A percentile compares a stretch with the other conserved stretches of the same genome.
phyloP scores from a whole-genome alignment of 2,888 invertebrate genomes.

The Hipparchia sbordonii region DNA sequence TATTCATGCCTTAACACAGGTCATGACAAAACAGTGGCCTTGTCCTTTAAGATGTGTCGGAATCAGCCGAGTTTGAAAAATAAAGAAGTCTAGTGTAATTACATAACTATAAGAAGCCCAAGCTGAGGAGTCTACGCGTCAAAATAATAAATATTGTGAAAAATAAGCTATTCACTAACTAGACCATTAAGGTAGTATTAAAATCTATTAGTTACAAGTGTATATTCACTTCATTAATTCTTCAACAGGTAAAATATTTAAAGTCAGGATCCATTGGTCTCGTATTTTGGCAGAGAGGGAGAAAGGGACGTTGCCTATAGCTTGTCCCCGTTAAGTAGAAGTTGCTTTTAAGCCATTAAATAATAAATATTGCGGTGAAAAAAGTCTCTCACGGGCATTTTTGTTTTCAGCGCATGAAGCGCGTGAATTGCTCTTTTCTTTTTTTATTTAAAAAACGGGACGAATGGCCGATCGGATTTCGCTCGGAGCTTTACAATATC shows the following conservation, averaged over 20 bases:
- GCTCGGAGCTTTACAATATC: constrained; percentile 27
- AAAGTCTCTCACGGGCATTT: neutral
- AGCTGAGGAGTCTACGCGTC: too few relatives aligned
- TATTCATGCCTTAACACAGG: neutral
- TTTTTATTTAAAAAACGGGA: constrained; percentile 33
- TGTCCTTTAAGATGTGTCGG: too few relatives aligned
- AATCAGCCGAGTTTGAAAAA: too few relatives aligned
- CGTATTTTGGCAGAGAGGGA: neutral
- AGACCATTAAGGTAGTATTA: too few relatives aligned
- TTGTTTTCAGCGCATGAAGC: constrained; percentile 36
- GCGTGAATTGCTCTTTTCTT: constrained; percentile 42
- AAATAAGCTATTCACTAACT: too few relatives aligned
- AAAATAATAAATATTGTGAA: too few relatives aligned
- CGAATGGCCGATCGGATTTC: constrained; percentile 42
- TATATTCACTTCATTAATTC: neutral
- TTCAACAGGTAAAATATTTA: neutral
- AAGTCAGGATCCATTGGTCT: neutral
- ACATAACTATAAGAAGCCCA: too few relatives aligned
- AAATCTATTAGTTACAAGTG: too few relatives aligned
- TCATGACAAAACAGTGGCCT: too few relatives aligned
- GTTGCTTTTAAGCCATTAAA: neutral
- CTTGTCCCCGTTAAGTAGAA: neutral
- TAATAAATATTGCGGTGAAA: neutral
- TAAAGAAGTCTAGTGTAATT: too few relatives aligned
- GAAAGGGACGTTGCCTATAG: neutral